A percentile compares a stretch with the other conserved stretches of the same genome.
Conservation (phyloP, 2,888 invertebrate species). For the Macrophya alboannulata region DNA sequence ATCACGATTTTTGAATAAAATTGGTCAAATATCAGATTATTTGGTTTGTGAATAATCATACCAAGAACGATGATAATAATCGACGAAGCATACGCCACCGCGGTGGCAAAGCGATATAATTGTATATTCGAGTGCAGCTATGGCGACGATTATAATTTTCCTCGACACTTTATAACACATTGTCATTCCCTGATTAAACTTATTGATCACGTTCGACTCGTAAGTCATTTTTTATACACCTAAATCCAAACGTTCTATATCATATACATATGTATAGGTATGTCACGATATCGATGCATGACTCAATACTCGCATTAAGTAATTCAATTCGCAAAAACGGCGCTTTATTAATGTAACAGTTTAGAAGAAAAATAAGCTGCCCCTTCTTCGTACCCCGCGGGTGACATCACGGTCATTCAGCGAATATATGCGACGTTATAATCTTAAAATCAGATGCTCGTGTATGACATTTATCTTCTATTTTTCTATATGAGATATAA, state of each 20-base stretch:
- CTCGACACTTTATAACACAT: not conserved
- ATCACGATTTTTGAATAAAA: not conserved
- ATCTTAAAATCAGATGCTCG: not conserved
- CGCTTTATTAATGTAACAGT: not conserved
- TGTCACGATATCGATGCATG: too few relatives aligned
- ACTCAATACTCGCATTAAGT: not conserved
- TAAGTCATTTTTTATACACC: not conserved
- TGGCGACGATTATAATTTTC: not conserved
- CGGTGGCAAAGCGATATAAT: not conserved
- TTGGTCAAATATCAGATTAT: not conserved
- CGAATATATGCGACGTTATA: not conserved
- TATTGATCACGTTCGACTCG: not conserved
- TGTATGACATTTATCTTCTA: not conserved
- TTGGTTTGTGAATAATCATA: not conserved
- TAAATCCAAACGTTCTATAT: not conserved
- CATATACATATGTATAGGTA: not conserved
- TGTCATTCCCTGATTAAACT: constrained; percentile 11
- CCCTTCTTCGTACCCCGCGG: not conserved
- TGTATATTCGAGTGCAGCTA: not conserved
- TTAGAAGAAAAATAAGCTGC: not conserved
- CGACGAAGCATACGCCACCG: not conserved
- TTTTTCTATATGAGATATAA: not conserved
- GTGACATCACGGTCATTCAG: not conserved
- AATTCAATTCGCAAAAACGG: not conserved
- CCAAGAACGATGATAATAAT: not conserved